These are phyloP conservation scores for Eristalinus sepulchralis DNA, from an alignment of 2,888 invertebrate species.

Conservation along the genomic window DNA sequence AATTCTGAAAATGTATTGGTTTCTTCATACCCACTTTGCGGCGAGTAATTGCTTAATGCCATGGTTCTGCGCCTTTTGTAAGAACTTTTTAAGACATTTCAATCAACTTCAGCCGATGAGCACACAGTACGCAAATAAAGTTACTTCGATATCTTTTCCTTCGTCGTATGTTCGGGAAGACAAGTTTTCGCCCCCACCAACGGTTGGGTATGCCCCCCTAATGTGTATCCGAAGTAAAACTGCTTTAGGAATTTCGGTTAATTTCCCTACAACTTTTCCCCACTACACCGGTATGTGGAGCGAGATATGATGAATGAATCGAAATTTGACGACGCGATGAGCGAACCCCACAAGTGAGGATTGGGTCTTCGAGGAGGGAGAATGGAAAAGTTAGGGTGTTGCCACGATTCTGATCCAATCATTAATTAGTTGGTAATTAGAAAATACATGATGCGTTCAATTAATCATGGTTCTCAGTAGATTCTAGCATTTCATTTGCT, in stretches of 20 bases:
- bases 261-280: constrained; percentile 15
- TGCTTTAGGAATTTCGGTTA: constrained; percentile 4
- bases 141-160: neutral
- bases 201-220: no score
- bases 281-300: neutral
- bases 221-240: neutral
- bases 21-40: neutral
- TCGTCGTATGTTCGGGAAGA: neutral
- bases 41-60: neutral
- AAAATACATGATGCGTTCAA: constrained; percentile 63
- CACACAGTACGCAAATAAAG: neutral
- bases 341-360: neutral
- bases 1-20: neutral
- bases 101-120: neutral
- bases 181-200: neutral
- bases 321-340: constrained; percentile 1
- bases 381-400: constrained; percentile 2
- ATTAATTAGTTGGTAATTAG: constrained; percentile 70
- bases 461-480: constrained; percentile 43
- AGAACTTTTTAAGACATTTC: neutral
- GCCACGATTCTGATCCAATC: constrained; percentile 59
- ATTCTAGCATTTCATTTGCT: constrained; percentile 60
- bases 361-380: neutral
- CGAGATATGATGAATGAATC: constrained; percentile 50
- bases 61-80: neutral